A percentile compares a stretch with the other conserved stretches of the same genome.
Evolutionary conservation across 2,888 invertebrate species (phyloP).

Genomic region (Idaea aversata): DNA sequence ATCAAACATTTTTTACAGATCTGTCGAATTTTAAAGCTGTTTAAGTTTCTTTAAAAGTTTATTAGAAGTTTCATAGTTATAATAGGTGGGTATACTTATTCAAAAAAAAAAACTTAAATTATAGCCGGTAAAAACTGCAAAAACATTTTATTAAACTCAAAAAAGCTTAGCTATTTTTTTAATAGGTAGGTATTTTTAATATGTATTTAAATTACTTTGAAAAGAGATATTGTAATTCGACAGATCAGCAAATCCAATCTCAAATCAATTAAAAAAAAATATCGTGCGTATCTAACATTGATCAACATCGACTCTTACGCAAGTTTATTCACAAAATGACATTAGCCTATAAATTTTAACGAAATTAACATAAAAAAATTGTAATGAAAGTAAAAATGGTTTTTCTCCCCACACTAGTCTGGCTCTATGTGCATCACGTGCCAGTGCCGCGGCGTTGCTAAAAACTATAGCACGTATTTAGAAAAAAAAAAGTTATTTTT

Average conservation of each 20-base stretch:
- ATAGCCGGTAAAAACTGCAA: too few relatives aligned
- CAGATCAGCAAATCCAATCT: neutral
- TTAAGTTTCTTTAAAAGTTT: too few relatives aligned
- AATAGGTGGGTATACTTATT: too few relatives aligned
- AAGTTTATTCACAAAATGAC: slow-evolving; percentile 18
- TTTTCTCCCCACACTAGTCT: slow-evolving; percentile 45
- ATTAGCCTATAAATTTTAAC: slow-evolving; percentile 33
- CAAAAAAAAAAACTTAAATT: too few relatives aligned
- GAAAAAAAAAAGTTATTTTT: slow-evolving; percentile 15
- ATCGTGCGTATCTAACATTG: neutral
- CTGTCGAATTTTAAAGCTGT: too few relatives aligned
- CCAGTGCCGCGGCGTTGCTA: slow-evolving; percentile 59
- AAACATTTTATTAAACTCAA: too few relatives aligned
- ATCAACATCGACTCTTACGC: neutral
- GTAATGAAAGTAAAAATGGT: slow-evolving; percentile 53
- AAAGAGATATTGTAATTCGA: neutral
- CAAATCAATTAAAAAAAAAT: neutral
- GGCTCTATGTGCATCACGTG: slow-evolving; percentile 39
- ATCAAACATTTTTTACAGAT: too few relatives aligned
- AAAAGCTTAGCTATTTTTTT: too few relatives aligned
- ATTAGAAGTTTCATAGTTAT: too few relatives aligned
- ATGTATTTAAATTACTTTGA: too few relatives aligned
- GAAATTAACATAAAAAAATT: slow-evolving; percentile 17
- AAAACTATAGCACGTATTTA: slow-evolving; percentile 56
- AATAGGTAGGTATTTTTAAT: too few relatives aligned